Conservation (phyloP, 2,888 invertebrate species). For the Lasiommata megera region DNA sequence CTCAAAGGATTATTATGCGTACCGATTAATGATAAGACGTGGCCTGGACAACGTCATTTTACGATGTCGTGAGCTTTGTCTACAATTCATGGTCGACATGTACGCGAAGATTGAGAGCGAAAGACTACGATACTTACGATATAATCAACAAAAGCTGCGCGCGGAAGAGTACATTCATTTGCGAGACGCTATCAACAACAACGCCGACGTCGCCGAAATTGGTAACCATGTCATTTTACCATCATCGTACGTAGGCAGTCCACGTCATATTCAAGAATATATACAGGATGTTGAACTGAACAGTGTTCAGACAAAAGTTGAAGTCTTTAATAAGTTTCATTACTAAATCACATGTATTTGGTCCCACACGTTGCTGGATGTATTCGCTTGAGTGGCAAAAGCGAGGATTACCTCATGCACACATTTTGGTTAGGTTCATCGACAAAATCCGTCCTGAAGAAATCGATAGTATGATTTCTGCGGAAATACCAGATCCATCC, state of each 20-base stretch:
- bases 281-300: not conserved
- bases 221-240: too few species aligned
- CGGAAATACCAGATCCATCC: not conserved
- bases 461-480: constrained; percentile 25
- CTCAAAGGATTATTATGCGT: too few species aligned
- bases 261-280: too few species aligned
- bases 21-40: too few species aligned
- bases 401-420: constrained; percentile 27
- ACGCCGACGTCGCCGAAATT: constrained; percentile 26
- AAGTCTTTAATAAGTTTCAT: constrained; percentile 30
- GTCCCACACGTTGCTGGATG: too few species aligned
- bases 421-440: constrained; percentile 39
- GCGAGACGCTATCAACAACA: constrained; percentile 32
- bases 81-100: constrained; percentile 30
- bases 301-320: constrained; percentile 32
- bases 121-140: constrained; percentile 31
- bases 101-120: constrained; percentile 33
- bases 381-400: too few species aligned
- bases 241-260: too few species aligned
- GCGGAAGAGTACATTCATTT: constrained; percentile 3
- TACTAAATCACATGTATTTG: constrained; percentile 12
- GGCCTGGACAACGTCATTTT: too few species aligned
- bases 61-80: too few species aligned
- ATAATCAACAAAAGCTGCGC: constrained; percentile 29
- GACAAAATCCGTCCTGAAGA: constrained; percentile 27